phyloP scores from a whole-genome alignment of 2,113 vertebrate species.

The Dendropsophus ebraccatus region DNA sequence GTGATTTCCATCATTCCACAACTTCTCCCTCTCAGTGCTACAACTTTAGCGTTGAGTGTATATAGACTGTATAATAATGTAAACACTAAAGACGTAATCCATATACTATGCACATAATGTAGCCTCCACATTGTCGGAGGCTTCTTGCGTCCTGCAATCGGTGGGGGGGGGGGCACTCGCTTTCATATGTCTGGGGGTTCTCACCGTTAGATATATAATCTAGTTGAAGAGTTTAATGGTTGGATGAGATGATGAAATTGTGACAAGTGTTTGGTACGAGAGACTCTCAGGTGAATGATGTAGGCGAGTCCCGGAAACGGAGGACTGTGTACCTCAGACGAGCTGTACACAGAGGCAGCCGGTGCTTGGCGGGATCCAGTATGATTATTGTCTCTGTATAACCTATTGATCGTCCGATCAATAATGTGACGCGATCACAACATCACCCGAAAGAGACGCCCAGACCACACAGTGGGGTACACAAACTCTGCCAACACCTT shows the following conservation, averaged over 20 bases:
- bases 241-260: neutral
- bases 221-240: slow-evolving; percentile 20
- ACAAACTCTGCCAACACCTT: neutral
- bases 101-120: too few species aligned
- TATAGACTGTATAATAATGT: too few species aligned
- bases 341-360: neutral
- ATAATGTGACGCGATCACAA: neutral
- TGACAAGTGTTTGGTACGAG: neutral
- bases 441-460: neutral
- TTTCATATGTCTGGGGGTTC: too few species aligned
- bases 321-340: neutral
- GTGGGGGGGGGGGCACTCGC: neutral
- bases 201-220: neutral
- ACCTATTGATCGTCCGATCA: slow-evolving; percentile 28
- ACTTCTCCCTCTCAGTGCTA: too few species aligned
- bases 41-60: too few species aligned
- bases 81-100: too few species aligned
- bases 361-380: neutral
- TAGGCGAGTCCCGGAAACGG: neutral
- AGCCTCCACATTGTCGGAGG: too few species aligned
- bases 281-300: neutral
- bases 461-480: neutral
- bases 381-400: slow-evolving; percentile 5
- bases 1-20: too few species aligned
- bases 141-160: too few species aligned